Conservation (phyloP, 2,113 vertebrate genomes). For the Merops nubicus region DNA sequence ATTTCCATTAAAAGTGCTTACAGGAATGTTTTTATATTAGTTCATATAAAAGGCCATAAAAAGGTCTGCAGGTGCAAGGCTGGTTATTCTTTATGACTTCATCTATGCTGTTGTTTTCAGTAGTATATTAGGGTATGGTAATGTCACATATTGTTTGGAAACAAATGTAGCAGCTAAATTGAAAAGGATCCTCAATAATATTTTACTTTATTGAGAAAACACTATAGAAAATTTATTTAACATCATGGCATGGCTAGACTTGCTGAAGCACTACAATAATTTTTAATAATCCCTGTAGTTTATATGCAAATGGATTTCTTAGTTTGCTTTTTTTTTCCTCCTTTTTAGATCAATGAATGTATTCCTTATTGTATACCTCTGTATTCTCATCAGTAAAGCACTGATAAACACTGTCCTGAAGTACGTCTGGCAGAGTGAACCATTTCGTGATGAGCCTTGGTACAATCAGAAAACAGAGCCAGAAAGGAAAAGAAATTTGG, state of each 20-base stretch:
- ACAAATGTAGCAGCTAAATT: not conserved
- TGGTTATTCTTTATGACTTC: not conserved
- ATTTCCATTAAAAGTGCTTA: not conserved
- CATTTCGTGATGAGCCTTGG: constrained; percentile 90
- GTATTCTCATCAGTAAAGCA: constrained; percentile 94
- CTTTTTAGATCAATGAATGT: constrained; percentile 92
- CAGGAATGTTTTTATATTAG: not conserved
- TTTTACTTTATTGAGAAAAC: not conserved
- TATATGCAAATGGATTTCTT: not conserved
- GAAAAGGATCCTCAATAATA: not conserved
- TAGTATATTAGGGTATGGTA: not conserved
- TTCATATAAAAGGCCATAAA: not conserved
- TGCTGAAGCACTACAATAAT: not conserved
- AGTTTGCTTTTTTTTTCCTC: not conserved
- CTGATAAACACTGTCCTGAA: constrained; percentile 91
- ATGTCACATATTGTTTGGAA: not conserved
- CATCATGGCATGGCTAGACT: not conserved
- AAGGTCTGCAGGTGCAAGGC: not conserved
- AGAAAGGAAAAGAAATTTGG: constrained; percentile 87
- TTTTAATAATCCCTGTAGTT: not conserved
- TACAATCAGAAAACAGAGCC: constrained; percentile 90
- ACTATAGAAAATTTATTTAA: not conserved
- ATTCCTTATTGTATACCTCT: constrained; percentile 95
- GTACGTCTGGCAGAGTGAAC: constrained; percentile 91
- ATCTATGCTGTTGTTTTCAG: not conserved